Evolutionary conservation across 1,140 invertebrate species (phyloP), one percentile per base, ranked within the genome.

Genomic region (Drosophila saltans): DNA sequence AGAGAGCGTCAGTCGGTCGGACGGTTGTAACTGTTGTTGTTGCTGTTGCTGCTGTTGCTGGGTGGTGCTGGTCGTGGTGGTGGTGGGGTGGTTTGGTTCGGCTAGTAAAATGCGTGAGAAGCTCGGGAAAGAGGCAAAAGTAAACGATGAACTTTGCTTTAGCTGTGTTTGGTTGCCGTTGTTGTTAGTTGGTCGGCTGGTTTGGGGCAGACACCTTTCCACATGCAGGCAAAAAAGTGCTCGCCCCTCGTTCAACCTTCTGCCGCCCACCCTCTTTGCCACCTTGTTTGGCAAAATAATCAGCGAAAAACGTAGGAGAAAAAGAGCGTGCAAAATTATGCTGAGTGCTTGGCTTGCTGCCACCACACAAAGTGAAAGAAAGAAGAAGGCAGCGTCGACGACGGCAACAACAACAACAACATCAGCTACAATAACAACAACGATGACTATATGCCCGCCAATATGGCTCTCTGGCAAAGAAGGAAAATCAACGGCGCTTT

Each of bases 291-390:
- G 82, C 76, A 86, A 86, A 86, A 86, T 86, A 86, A 86, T 86
- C 83, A 88, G 82, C 81, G 62, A 85, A 77, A 85, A 75, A 78
- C 80, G 82, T 86, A 81, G 79, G 80, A 83, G 83, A 86, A 86
- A 76, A 86, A 86, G 83, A 86, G 83, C 84, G 83, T 86, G 83
- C 83, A 86, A 86, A 83, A 86, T 86, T 86, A 86, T 86, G 83
- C 84, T 86, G 83, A 86, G 83, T 86, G 82, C 82, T 85, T 85
- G 81, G 81, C 81, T 85, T 82, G 74, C 81, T 85, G 82, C 82
- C 81, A 85, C 78, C 81, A 85, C 78, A 77, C 83, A 86, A 86
- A 86, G 82, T 86, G 82, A 86, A 86, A 86, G 82, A 86, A 74
- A 66, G 70, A 26, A 52, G 21, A 80, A 75, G 72, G 75, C 77